Conservation (phyloP, 2,888 invertebrate genomes). For the Graphium colonna region DNA sequence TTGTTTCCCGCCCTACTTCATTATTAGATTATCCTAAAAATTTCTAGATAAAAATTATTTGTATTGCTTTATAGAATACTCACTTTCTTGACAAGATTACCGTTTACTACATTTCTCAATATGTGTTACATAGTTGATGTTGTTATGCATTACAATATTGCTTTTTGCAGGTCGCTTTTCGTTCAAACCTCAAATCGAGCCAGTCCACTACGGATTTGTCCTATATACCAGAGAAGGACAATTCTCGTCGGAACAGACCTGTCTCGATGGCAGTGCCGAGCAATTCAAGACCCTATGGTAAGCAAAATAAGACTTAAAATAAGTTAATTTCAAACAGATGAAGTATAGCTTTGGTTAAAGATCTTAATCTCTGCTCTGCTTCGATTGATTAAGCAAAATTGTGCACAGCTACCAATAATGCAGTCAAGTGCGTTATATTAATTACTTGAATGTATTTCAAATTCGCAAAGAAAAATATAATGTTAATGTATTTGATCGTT, state of each 20-base stretch:
- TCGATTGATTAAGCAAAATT: background rate
- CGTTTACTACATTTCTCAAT: no score
- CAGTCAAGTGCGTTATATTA: background rate
- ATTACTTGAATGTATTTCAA: background rate
- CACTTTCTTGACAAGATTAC: no score
- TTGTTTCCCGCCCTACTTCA: no score
- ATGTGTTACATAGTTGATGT: no score
- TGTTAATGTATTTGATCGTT: background rate
- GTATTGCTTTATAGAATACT: no score
- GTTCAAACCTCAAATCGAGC: slow-evolving; percentile 89
- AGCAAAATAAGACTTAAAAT: slow-evolving; percentile 27
- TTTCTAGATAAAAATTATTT: no score
- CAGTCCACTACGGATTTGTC: slow-evolving; percentile 93
- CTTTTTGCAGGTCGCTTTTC: slow-evolving; percentile 55
- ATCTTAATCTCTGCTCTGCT: background rate
- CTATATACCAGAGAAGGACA: slow-evolving; percentile 80
- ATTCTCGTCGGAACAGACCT: slow-evolving; percentile 61
- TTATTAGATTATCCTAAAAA: no score
- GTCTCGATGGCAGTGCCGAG: slow-evolving; percentile 67
- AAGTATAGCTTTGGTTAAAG: no score
- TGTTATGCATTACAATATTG: background rate
- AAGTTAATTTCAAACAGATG: no score
- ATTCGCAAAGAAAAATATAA: background rate
- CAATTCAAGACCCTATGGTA: slow-evolving; percentile 60
- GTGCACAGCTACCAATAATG: slow-evolving; percentile 8